A percentile compares a stretch with the other conserved stretches of the same genome.
phyloP scores from a whole-genome alignment of 1,140 invertebrate genomes.

The Paracyclopina nana region DNA sequence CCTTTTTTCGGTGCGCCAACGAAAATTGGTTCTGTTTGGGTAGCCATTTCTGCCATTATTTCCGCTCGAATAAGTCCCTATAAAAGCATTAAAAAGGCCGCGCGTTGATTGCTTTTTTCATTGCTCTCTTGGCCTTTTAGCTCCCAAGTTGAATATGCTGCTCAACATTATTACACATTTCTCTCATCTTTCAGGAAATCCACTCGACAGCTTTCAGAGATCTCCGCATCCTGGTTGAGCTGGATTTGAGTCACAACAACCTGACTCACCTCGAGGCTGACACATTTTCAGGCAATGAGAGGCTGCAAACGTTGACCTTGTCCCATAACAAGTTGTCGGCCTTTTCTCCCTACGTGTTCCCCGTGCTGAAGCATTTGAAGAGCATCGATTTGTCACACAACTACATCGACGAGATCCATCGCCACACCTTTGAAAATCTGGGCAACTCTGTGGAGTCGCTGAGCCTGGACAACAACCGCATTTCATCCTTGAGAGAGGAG shows the following conservation, averaged over 20 bases:
- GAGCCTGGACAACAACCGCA: conserved; percentile 42
- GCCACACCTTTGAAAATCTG: conserved; percentile 37
- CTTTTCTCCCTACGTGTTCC: conserved; percentile 42
- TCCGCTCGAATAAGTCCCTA: no score
- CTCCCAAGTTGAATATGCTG: no score
- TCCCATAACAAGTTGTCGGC: conserved; percentile 44
- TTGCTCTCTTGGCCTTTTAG: no score
- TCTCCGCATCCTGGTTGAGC: conserved; percentile 65
- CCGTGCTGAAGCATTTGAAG: conserved; percentile 42
- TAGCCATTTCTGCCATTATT: no score
- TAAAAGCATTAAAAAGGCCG: no score
- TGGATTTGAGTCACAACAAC: conserved; percentile 53
- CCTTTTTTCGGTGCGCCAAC: no score
- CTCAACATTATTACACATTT: no score
- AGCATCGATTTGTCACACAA: conserved; percentile 53
- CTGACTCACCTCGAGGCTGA: conserved; percentile 40
- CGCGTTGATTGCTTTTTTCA: no score
- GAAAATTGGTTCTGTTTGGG: no score
- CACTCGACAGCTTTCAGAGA: conserved; percentile 60
- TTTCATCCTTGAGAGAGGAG: conserved; percentile 40
- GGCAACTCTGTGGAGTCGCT: conserved; percentile 40
- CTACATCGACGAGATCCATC: conserved; percentile 29
- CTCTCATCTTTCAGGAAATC: conserved; percentile 33
- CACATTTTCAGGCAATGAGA: conserved; percentile 48
- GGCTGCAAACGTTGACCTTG: conserved; percentile 41